Conservation (phyloP, 1,140 invertebrate genomes). For the Tetramorium parvispinum region DNA sequence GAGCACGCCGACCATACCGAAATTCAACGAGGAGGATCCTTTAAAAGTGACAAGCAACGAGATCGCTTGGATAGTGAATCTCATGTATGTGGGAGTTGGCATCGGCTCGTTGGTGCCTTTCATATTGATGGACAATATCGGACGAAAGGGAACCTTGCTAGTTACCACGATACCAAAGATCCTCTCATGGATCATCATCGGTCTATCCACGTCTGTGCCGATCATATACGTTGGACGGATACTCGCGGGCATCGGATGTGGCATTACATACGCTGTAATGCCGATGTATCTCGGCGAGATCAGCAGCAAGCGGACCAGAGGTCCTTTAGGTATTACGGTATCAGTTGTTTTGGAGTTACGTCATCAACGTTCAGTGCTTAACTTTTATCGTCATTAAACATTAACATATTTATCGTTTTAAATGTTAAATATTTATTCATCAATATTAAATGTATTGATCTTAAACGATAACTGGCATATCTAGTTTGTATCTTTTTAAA, state of each 20-base stretch:
- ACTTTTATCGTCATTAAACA: not conserved
- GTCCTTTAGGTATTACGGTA: constrained; percentile 82
- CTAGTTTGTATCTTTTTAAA: not conserved
- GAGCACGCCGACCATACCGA: constrained; percentile 82
- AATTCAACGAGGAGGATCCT: constrained; percentile 79
- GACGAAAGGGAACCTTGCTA: constrained; percentile 86
- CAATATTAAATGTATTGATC: not conserved
- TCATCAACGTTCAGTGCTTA: not conserved
- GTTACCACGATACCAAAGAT: constrained; percentile 86
- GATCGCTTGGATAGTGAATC: constrained; percentile 80
- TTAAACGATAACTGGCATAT: not conserved
- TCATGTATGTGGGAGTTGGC: constrained; percentile 82
- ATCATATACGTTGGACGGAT: constrained; percentile 84
- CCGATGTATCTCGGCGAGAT: constrained; percentile 89
- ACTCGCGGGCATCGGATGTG: constrained; percentile 84
- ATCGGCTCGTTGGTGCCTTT: constrained; percentile 84
- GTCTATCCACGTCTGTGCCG: constrained; percentile 76
- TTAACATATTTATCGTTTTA: not conserved
- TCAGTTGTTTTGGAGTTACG: not conserved
- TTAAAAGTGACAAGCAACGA: constrained; percentile 74
- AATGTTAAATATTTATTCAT: not conserved
- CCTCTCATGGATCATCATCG: constrained; percentile 86
- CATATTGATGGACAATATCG: constrained; percentile 86
- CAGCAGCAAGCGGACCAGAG: constrained; percentile 86
- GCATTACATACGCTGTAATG: constrained; percentile 84